These are phyloP conservation scores for Druon quercuslanigerum DNA, from an alignment of 1,140 invertebrate species.

Conservation along the genomic window DNA sequence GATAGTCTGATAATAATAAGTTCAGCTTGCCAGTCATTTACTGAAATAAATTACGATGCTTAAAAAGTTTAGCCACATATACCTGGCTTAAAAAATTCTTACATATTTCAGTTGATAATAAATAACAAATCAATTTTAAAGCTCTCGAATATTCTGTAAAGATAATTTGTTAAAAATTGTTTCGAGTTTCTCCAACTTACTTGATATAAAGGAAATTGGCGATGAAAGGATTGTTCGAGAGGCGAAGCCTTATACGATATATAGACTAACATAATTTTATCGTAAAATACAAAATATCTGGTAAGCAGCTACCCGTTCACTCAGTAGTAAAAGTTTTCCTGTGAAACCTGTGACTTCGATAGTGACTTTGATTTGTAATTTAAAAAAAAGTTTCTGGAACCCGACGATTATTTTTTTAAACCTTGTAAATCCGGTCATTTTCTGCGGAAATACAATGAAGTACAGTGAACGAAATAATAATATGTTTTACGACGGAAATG, in stretches of 20 bases:
- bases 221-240: neutral
- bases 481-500: no score
- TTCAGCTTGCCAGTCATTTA: neutral
- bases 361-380: neutral
- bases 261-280: constrained; percentile 4
- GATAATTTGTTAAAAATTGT: no score
- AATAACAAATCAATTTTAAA: no score
- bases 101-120: no score
- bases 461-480: no score
- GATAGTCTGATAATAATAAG: neutral
- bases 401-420: neutral
- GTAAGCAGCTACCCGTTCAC: neutral
- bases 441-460: no score
- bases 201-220: neutral
- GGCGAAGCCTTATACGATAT: neutral
- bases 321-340: constrained; percentile 6
- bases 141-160: no score
- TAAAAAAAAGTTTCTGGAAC: neutral
- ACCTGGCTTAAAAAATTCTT: no score
- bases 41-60: neutral
- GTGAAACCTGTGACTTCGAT: neutral
- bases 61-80: no score
- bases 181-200: neutral
- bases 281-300: constrained; percentile 12
- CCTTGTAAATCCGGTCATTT: no score